Evolutionary conservation across 2,888 invertebrate genomes (phyloP).

Genomic region (Hemicrepidius hirtus): DNA sequence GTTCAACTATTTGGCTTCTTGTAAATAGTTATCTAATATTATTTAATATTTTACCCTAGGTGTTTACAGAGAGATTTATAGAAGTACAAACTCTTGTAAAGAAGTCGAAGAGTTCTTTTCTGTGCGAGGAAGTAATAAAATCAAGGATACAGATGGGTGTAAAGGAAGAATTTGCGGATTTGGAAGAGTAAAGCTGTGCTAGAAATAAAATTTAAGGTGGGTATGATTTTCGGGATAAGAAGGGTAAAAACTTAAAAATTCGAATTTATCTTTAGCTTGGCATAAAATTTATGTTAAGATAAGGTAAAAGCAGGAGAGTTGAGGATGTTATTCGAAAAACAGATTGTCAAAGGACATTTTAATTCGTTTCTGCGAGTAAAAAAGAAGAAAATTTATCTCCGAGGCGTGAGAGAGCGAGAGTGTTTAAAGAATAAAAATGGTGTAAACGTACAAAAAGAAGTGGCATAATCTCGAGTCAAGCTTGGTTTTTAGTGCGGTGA

Average conservation of each 20-base stretch:
- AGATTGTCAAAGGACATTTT: slow-evolving; percentile 41
- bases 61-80: too few species aligned
- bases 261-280: slow-evolving; percentile 7
- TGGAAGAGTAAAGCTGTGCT: too few species aligned
- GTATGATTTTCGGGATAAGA: too few species aligned
- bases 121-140: too few species aligned
- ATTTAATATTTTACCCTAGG: too few species aligned
- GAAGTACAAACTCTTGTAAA: too few species aligned
- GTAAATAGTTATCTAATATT: too few species aligned
- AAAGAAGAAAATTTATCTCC: slow-evolving; percentile 52
- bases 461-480: slow-evolving; percentile 56
- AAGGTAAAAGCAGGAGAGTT: slow-evolving; percentile 13
- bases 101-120: too few species aligned
- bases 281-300: slow-evolving; percentile 28
- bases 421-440: slow-evolving; percentile 59
- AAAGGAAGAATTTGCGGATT: too few species aligned
- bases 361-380: slow-evolving; percentile 36
- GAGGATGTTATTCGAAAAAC: slow-evolving; percentile 31
- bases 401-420: slow-evolving; percentile 55
- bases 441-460: slow-evolving; percentile 61
- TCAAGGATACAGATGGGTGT: too few species aligned
- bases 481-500: slow-evolving; percentile 60
- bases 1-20: too few species aligned
- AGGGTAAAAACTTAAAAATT: background rate
- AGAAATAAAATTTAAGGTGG: too few species aligned